Evolutionary conservation across 2,113 vertebrate genomes (phyloP), one percentile per base, ranked within the genome.

Genomic region (Oncorhynchus keta): DNA sequence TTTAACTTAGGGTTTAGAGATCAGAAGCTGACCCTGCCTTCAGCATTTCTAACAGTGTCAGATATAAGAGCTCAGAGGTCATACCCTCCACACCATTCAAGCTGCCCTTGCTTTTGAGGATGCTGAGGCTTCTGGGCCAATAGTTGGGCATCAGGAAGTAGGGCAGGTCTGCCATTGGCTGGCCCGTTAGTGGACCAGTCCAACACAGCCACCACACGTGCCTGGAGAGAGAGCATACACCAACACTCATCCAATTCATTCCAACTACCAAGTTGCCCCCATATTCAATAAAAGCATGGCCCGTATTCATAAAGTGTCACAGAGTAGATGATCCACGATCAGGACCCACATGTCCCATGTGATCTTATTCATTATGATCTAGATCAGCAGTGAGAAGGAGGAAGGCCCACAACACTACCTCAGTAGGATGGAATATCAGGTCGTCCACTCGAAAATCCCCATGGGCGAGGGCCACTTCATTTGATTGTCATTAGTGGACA

Each of bases 181-280:
- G 95, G 6, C 97, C 96, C 45, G 93, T 88, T 88, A 77, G 97
- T 99, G 6, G 97, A 98, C 97, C 97, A 99, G 85, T 99, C 64
- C 20, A 18, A 61, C 57, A 61, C 57, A 1, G 97, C 97, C 20
- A 96, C 79, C 65, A 99, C 94, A 74, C 94, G 94, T 30, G 95
- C 92, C 97, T 92, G 13, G 18, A 66, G 55, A 69, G 77, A 68
- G 30, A 32, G 32, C 24, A 13, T 9, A 65, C n/a, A 65, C 62
- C 18, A 16, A 59, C 57, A 59, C 57, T 4, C 59, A 62, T n/a
- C 16, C 3, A 22, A 20, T 24, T 7, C 8, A 65, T 11, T 26
- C 13, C 48, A 12, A 20, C 5, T 62, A 62, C 16, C 59, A 62
- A n/a, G 48, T 2, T 49, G 13, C 48, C 48, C 13, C 48, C 13